These are phyloP conservation scores for Rhopalosiphum padi DNA, from an alignment of 1,140 invertebrate genomes.

Conservation along the genomic window DNA sequence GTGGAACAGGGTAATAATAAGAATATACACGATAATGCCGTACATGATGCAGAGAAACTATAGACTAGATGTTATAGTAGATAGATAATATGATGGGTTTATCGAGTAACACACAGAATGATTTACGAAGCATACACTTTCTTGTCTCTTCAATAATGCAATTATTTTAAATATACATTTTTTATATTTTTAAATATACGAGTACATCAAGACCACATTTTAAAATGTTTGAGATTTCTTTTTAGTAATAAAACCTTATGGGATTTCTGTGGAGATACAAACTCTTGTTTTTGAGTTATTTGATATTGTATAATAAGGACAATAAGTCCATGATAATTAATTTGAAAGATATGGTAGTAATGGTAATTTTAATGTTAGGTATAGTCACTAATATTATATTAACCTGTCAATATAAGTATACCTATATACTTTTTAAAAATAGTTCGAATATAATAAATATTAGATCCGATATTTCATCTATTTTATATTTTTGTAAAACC, in stretches of 20 bases:
- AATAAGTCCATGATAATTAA: neutral
- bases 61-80: neutral
- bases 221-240: no score
- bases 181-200: neutral
- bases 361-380: neutral
- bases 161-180: neutral
- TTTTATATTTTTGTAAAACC: neutral
- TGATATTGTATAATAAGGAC: neutral
- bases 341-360: neutral
- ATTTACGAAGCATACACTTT: neutral
- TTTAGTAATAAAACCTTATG: no score
- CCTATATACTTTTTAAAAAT: neutral
- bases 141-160: neutral
- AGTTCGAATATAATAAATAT: neutral
- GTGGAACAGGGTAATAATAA: slow-evolving; percentile 43
- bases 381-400: neutral
- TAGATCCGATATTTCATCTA: neutral
- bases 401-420: neutral
- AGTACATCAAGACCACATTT: neutral
- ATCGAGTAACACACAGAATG: neutral
- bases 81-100: neutral
- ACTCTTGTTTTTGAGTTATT: neutral
- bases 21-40: neutral
- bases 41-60: neutral
- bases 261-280: neutral